Base-by-base conservation (phyloP, 2,888 invertebrate genomes). In the Taphrorychus bicolor region DNA sequence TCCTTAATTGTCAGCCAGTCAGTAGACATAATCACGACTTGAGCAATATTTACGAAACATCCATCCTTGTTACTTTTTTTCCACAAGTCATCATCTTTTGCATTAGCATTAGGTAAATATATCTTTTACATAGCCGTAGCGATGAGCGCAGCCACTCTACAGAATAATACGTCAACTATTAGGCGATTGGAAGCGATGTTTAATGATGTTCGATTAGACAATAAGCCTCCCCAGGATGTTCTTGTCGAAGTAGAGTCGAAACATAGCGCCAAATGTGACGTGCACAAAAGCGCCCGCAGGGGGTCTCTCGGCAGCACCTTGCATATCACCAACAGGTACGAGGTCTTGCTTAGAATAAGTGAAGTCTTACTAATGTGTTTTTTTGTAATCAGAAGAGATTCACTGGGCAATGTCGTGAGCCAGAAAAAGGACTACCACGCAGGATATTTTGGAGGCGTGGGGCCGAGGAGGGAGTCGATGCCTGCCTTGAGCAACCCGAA, bases 121-220 rank as follows among this genome's bases (percentile, higher is more conserved):
- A 16, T 41, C 40, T 56, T 62, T 49, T 51, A 57, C 57, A 57
- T 11, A 23, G 11, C 11, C 32, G 51, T n/a, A n/a, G n/a, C 2
- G 4, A 82, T 82, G 82, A 78, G 78, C 60, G 77, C 79, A n/a
- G n/a, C 21, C 11, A 83, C 85, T 45, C 85, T 87, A 66, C 5
- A 7, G 14, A 88, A 87, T 80, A 88, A 89, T 76, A 87, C 87
- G 64, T 85, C 87, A 69, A 89, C 90, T 40, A 87, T 91, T 80
- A 88, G 88, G 75, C 88, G 91, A 74, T 83, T 92, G 76, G 91
- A 91, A 79, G 88, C 89, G 49, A 87, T 92, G 78, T 91, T 92
- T 82, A 85, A 85, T 71, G 88, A 87, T 76, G 86, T 89, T 75
- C 87, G 85, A 77, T 78, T 90, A 74, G 88, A 88, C 23, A 80